Conservation (phyloP, 2,888 invertebrate genomes). For the Zygaena filipendulae region DNA sequence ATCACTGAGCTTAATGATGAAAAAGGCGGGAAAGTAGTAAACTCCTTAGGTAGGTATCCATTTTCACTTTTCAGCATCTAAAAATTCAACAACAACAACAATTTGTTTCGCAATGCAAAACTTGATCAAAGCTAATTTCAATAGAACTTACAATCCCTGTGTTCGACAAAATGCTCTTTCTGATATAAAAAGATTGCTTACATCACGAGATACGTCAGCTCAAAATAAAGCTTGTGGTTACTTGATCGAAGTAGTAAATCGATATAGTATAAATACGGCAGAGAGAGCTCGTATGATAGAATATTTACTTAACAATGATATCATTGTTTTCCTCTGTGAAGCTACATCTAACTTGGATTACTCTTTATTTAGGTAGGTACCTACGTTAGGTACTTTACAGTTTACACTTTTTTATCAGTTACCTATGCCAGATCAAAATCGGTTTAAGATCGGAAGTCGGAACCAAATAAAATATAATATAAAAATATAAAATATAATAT, state of each 20-base stretch:
- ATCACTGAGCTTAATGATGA: too few relatives aligned
- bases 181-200: conserved; percentile 48
- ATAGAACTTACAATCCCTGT: conserved; percentile 48
- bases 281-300: conserved; percentile 38
- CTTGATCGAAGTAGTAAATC: conserved; percentile 41
- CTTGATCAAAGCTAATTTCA: conserved; percentile 45
- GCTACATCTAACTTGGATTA: conserved; percentile 54
- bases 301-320: conserved; percentile 51
- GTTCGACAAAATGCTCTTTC: conserved; percentile 45
- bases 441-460: too few relatives aligned
- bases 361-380: conserved; percentile 39
- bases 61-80: too few relatives aligned
- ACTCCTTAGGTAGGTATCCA: too few relatives aligned
- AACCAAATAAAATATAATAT: too few relatives aligned
- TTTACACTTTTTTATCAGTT: too few relatives aligned
- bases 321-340: conserved; percentile 53
- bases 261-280: conserved; percentile 33
- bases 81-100: too few relatives aligned
- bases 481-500: too few relatives aligned
- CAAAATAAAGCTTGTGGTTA: conserved; percentile 55
- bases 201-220: conserved; percentile 41
- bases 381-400: not conserved
- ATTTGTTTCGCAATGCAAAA: too few relatives aligned
- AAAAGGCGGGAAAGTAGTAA: too few relatives aligned
- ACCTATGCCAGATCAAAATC: too few relatives aligned